phyloP scores from a whole-genome alignment of 2,888 invertebrate species.

The Tineola bisselliella region DNA sequence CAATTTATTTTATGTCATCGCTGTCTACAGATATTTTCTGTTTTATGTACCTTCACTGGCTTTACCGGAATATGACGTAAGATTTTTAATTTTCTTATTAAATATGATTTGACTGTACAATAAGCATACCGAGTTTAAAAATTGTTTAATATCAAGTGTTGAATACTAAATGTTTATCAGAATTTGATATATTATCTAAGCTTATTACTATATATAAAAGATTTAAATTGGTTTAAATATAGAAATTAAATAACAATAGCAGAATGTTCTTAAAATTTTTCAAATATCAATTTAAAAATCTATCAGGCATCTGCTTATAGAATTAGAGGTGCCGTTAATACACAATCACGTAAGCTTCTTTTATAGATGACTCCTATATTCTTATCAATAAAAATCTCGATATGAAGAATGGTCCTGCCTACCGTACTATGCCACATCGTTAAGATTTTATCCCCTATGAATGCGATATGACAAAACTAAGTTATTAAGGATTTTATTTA shows the following conservation, averaged over 20 bases:
- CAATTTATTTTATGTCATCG: background rate
- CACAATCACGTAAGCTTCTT: slow-evolving; percentile 29
- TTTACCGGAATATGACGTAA: no score
- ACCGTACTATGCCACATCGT: slow-evolving; percentile 48
- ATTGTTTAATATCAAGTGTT: no score
- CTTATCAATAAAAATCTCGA: slow-evolving; percentile 58
- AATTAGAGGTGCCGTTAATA: slow-evolving; percentile 15
- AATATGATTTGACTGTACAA: no score
- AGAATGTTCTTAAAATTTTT: background rate
- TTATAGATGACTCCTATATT: slow-evolving; percentile 46
- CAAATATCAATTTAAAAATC: background rate
- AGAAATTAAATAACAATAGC: background rate
- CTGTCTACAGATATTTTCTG: background rate
- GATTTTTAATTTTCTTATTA: no score
- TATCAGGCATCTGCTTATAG: background rate
- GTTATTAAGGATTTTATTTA: background rate
- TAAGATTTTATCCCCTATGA: slow-evolving; percentile 57
- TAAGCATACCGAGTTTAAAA: no score
- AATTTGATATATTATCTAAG: no score
- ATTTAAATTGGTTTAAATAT: no score
- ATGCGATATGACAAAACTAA: background rate
- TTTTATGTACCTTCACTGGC: no score
- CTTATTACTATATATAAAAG: no score
- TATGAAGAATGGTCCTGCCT: slow-evolving; percentile 48
- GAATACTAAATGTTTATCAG: no score